Percentiles rank a stretch among this genome's conserved stretches.
Conservation (phyloP, 2,888 invertebrate species). For the Acrocyrtus sp. region DNA sequence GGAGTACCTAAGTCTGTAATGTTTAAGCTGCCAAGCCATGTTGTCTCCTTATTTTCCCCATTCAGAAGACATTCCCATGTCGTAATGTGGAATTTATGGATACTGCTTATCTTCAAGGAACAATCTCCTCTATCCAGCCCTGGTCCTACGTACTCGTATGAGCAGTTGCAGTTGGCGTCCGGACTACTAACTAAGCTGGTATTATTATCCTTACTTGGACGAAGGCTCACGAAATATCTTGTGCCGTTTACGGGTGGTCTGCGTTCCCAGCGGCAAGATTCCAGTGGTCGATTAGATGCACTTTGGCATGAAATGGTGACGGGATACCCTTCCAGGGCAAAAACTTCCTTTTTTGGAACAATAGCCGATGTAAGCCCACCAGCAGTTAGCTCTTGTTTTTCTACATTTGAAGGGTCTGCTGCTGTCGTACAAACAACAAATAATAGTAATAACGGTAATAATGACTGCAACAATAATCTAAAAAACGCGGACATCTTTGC, state of each 20-base stretch:
- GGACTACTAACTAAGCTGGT: neutral
- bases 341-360: neutral
- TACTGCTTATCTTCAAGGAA: slow-evolving; percentile 24
- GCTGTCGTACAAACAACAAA: neutral
- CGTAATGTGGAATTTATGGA: slow-evolving; percentile 6
- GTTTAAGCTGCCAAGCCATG: slow-evolving; percentile 29
- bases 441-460: neutral
- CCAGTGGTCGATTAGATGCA: neutral
- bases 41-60: neutral
- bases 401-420: neutral
- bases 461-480: neutral
- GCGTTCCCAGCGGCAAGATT: slow-evolving; percentile 25
- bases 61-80: slow-evolving; percentile 22
- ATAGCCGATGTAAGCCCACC: neutral
- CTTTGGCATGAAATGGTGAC: slow-evolving; percentile 15
- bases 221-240: slow-evolving; percentile 8
- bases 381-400: too few relatives aligned
- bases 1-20: too few relatives aligned
- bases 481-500: neutral
- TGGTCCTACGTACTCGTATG: slow-evolving; percentile 14
- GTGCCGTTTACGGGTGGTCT: neutral
- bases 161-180: slow-evolving; percentile 5
- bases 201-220: neutral
- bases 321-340: neutral
- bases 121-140: slow-evolving; percentile 37